A percentile compares a stretch with the other conserved stretches of the same genome.
These are phyloP conservation scores for Probaryconus sp. DNA, from an alignment of 1,140 invertebrate species.

Conservation along the genomic window DNA sequence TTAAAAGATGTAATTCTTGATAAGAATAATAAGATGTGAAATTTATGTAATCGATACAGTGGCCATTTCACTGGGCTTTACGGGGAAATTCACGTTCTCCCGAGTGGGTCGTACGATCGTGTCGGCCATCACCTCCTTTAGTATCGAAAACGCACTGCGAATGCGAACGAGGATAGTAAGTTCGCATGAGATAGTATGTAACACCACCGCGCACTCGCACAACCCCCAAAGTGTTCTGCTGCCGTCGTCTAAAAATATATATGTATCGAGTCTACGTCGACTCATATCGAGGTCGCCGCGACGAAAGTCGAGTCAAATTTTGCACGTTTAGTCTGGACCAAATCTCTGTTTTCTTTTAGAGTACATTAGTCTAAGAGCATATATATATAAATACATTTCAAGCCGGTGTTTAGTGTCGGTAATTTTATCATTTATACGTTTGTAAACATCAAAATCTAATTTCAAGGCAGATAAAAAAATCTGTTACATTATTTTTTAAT, in stretches of 20 bases:
- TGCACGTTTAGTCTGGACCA: not conserved
- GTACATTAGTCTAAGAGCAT: too few relatives aligned
- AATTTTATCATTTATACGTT: too few relatives aligned
- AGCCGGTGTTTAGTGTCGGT: not conserved
- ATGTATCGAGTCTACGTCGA: slow-evolving; percentile 15
- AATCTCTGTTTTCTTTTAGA: slow-evolving; percentile 22
- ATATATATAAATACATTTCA: too few relatives aligned
- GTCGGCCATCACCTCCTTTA: slow-evolving; percentile 52
- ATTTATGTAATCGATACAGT: slow-evolving; percentile 43
- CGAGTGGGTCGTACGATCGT: slow-evolving; percentile 38
- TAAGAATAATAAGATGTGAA: slow-evolving; percentile 50
- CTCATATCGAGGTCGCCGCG: slow-evolving; percentile 2
- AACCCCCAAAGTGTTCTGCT: slow-evolving; percentile 25
- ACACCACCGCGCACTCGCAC: slow-evolving; percentile 1
- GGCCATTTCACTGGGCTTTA: slow-evolving; percentile 37
- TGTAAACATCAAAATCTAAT: too few relatives aligned
- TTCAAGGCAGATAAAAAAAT: too few relatives aligned
- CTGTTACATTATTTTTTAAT: too few relatives aligned
- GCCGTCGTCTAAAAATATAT: slow-evolving; percentile 49
- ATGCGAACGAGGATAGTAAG: slow-evolving; percentile 57
- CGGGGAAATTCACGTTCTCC: slow-evolving; percentile 36
- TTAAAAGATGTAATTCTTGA: slow-evolving; percentile 26
- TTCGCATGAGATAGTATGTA: slow-evolving; percentile 46
- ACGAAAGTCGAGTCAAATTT: not conserved
- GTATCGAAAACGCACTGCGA: slow-evolving; percentile 54